Base-by-base conservation (phyloP, 2,113 vertebrate genomes). In the Morone saxatilis region DNA sequence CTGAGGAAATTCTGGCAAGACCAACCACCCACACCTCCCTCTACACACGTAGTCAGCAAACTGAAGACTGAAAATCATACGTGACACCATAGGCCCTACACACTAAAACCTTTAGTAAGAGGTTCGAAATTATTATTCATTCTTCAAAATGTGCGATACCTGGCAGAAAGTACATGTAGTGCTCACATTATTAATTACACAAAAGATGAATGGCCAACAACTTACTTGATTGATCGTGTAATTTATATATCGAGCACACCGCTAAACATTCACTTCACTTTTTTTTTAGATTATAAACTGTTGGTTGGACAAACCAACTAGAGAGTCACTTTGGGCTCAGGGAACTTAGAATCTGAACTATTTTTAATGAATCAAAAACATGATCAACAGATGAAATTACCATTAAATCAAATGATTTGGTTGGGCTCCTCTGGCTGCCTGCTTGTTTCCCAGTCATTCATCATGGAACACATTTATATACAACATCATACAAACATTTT, bases 1-100 rank as follows among this genome's bases (percentile, higher is more conserved):
- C 73, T 84, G 63, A 73, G 60, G 56, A 84, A 85, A 86, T 57
- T 83, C 57, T 71, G 54, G 72, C 77, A 84, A 54, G 43, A 54
- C 41, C 40, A 48, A 47, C 60, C 71, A 40, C 56, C 75, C 38
- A 67, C 78, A 71, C 51, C 63, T 62, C 84, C 59, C 25, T 16
- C n/a, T 12, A 74, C 62, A 73, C 56, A 25, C 22, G 22, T 5
- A 69, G 12, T 11, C 41, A 66, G 14, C 36, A 72, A 54, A 79
- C 38, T 74, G 48, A 71, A 72, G 22, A 22, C 22, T 20, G 51
- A 54, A 71, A 73, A 60, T 56, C 51, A 76, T 45, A 56, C 63
- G 63, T 47, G 43, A 65, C 36, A 19, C 9, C 43, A 59, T 1
- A 41, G 10, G 38, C 47, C 47, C 1, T 6, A 4, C 12, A 38